These are phyloP conservation scores for Trichoplusia ni DNA, from an alignment of 1,140 invertebrate species.

Conservation along the genomic window DNA sequence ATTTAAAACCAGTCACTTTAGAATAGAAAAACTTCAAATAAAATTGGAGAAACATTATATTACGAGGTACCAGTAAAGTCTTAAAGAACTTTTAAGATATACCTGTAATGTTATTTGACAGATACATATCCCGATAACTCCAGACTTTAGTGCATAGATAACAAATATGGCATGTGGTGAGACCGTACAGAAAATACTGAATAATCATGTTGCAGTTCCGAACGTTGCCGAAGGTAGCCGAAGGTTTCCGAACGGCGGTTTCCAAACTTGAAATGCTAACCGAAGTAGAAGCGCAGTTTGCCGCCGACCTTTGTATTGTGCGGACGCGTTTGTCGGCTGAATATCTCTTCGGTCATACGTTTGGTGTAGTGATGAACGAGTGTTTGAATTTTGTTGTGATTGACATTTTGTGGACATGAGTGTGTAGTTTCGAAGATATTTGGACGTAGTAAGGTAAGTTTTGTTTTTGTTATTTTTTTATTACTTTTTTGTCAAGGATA, in stretches of 20 bases:
- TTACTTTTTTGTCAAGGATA: neutral
- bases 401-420: slow-evolving; percentile 21
- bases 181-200: slow-evolving; percentile 12
- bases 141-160: slow-evolving; percentile 23
- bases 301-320: slow-evolving; percentile 15
- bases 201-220: slow-evolving; percentile 28
- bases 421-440: slow-evolving; percentile 10
- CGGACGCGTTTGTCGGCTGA: slow-evolving; percentile 1
- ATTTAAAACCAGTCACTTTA: too few species aligned
- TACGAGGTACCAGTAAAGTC: neutral
- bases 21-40: too few species aligned
- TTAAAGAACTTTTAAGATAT: neutral
- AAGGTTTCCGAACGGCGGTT: slow-evolving; percentile 21
- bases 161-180: slow-evolving; percentile 10
- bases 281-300: slow-evolving; percentile 24
- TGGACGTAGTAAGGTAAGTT: slow-evolving; percentile 11
- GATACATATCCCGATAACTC: slow-evolving; percentile 6
- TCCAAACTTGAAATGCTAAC: slow-evolving; percentile 26
- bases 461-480: neutral
- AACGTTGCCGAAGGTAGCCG: slow-evolving; percentile 3
- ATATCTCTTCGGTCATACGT: slow-evolving; percentile 9
- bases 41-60: too few species aligned
- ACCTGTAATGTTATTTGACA: slow-evolving; percentile 9
- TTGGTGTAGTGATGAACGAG: slow-evolving; percentile 20
- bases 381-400: slow-evolving; percentile 25